Conservation (phyloP, 2,797 vertebrate species). For the Gallinago solitaria region DNA sequence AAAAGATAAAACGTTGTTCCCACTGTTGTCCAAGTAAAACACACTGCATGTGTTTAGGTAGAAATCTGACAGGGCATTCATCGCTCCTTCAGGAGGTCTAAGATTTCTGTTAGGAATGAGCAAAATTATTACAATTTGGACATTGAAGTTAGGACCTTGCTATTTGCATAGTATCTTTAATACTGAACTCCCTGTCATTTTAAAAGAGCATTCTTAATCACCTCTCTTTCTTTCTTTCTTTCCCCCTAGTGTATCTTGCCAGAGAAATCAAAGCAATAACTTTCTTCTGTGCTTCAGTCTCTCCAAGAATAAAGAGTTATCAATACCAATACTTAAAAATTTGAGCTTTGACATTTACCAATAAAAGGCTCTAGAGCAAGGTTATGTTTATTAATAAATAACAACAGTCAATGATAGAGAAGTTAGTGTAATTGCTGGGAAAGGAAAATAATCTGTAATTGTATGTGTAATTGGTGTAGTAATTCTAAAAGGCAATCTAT, state of each 20-base stretch:
- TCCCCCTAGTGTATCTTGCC: background rate
- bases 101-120: background rate
- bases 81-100: background rate
- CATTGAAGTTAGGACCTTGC: background rate
- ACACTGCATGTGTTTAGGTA: background rate
- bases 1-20: background rate
- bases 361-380: background rate
- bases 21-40: background rate
- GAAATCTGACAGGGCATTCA: background rate
- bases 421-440: background rate
- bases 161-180: background rate
- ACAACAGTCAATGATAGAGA: background rate
- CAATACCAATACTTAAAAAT: background rate
- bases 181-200: background rate
- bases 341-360: background rate
- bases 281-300: background rate
- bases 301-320: background rate
- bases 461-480: background rate
- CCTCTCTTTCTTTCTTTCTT: background rate
- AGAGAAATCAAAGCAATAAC: background rate
- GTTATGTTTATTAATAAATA: background rate
- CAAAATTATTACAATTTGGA: background rate
- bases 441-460: background rate
- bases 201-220: background rate
- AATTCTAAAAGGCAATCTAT: background rate